Percentiles rank a stretch among this genome's conserved stretches.
phyloP scores from a whole-genome alignment of 2,113 vertebrate genomes.

The Propithecus coquereli region DNA sequence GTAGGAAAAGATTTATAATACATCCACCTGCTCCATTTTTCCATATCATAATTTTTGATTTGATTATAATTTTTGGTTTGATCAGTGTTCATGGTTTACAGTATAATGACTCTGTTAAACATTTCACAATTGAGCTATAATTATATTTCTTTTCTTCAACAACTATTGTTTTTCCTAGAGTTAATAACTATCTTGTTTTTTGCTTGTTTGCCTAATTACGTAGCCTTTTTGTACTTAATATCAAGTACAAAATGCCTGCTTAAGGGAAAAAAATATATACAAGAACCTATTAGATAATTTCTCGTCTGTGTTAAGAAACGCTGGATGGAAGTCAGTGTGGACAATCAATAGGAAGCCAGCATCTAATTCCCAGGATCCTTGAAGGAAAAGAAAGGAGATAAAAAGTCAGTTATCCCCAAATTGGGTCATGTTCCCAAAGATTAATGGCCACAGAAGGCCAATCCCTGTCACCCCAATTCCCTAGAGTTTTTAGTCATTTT shows the following conservation, averaged over 20 bases:
- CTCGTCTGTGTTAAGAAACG: not conserved
- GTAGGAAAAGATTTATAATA: not conserved
- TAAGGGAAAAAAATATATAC: conserved; percentile 21
- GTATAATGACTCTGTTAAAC: conserved; percentile 7
- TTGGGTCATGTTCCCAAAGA: not conserved
- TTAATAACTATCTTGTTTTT: conserved; percentile 23
- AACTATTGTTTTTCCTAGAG: conserved; percentile 37
- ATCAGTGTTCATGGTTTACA: conserved; percentile 29
- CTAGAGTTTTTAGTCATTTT: not conserved
- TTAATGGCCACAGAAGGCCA: not conserved
- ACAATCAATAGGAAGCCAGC: not conserved
- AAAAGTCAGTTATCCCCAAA: not conserved
- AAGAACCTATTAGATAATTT: not conserved
- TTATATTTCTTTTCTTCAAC: conserved; percentile 40
- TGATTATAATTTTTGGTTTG: conserved; percentile 17
- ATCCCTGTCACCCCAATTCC: not conserved
- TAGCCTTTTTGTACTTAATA: conserved; percentile 35
- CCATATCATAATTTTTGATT: not conserved
- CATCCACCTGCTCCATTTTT: not conserved
- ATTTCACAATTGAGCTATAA: conserved; percentile 35
- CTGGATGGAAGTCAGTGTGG: not conserved
- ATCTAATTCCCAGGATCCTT: conserved; percentile 11
- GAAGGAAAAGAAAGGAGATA: not conserved
- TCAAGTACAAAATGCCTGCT: not conserved
- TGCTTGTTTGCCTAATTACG: conserved; percentile 16